Evolutionary conservation across 2,888 invertebrate species (phyloP).

Genomic region (Pseudolycoriella hygida): DNA sequence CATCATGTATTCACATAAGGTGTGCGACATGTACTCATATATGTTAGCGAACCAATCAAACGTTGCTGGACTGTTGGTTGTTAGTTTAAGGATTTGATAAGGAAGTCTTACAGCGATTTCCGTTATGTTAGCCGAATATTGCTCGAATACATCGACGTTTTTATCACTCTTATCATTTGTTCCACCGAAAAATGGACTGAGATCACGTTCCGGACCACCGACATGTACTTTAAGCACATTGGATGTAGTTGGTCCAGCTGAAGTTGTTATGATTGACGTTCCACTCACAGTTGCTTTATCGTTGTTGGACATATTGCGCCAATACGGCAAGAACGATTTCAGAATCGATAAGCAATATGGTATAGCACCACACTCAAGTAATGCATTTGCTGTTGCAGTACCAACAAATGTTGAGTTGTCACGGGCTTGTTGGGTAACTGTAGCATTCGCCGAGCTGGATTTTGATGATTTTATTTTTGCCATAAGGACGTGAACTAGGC

Average conservation of each 20-base stretch:
- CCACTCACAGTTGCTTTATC: constrained; percentile 19
- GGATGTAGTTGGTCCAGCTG: constrained; percentile 40
- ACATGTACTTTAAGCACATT: constrained; percentile 62
- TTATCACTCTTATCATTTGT: constrained; percentile 8
- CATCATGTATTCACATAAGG: constrained; percentile 91
- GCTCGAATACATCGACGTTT: constrained; percentile 75
- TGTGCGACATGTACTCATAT: constrained; percentile 39
- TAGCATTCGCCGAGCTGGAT: not conserved
- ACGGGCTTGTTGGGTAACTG: constrained; percentile 9
- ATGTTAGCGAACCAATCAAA: constrained; percentile 43
- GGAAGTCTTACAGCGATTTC: constrained; percentile 88
- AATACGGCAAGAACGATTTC: constrained; percentile 55
- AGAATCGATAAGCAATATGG: constrained; percentile 54
- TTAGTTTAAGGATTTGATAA: constrained; percentile 54
- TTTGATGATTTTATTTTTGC: constrained; percentile 25
- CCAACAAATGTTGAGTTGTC: constrained; percentile 43
- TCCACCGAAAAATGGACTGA: constrained; percentile 91
- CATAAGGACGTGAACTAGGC: constrained; percentile 53
- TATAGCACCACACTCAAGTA: constrained; percentile 51
- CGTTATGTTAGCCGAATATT: constrained; percentile 84
- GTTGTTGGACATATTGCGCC: constrained; percentile 39
- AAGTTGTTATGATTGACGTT: constrained; percentile 11
- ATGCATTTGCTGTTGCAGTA: constrained; percentile 47
- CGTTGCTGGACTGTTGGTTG: constrained; percentile 25
- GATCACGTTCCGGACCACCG: constrained; percentile 71